These are phyloP conservation scores for Campoplex nolae DNA, from an alignment of 2,888 invertebrate species.

Conservation along the genomic window DNA sequence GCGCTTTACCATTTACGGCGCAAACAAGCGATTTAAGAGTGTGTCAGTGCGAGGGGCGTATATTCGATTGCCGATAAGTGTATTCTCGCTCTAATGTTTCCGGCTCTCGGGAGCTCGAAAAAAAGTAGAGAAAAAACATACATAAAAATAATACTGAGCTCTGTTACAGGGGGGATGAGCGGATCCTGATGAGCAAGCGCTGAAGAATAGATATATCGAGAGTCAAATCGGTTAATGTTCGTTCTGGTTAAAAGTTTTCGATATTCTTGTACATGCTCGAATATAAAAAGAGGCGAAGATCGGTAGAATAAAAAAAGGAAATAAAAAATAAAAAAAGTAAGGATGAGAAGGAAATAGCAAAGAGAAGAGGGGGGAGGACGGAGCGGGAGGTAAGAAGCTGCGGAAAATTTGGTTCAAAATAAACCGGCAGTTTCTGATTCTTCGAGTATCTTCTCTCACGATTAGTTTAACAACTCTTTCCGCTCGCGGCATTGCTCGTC, in stretches of 20 bases:
- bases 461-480: constrained; percentile 66
- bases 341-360: background rate
- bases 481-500: background rate
- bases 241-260: constrained; percentile 34
- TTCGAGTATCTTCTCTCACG: constrained; percentile 63
- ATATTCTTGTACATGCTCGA: constrained; percentile 19
- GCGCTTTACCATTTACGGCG: too few relatives aligned
- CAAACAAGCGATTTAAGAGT: too few relatives aligned
- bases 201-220: background rate
- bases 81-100: too few relatives aligned
- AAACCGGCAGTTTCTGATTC: constrained; percentile 42
- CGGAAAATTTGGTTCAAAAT: constrained; percentile 35
- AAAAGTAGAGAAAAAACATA: background rate
- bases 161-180: background rate
- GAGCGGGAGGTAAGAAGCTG: constrained; percentile 17
- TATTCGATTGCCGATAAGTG: too few relatives aligned
- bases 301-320: background rate
- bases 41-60: too few relatives aligned
- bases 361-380: background rate
- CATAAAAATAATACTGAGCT: background rate
- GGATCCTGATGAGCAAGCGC: too few relatives aligned
- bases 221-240: background rate
- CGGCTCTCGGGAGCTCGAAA: too few relatives aligned
- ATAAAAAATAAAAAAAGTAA: background rate
- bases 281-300: background rate